phyloP scores from a whole-genome alignment of 2,797 vertebrate genomes.

The Clarias laeviceps region DNA sequence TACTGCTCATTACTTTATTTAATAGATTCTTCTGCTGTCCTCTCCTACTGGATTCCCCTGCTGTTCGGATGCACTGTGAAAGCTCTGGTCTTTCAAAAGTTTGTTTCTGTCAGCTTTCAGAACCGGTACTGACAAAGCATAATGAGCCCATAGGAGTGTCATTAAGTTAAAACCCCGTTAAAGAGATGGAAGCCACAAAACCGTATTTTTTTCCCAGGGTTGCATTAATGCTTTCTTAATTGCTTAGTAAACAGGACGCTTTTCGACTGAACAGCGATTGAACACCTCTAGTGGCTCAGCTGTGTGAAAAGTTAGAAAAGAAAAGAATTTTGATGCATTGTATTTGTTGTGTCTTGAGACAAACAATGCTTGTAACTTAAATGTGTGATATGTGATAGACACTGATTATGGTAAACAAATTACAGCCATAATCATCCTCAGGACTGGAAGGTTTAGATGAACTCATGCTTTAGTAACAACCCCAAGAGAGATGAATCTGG shows the following conservation, averaged over 20 bases:
- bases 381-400: neutral
- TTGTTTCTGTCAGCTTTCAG: neutral
- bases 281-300: neutral
- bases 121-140: neutral
- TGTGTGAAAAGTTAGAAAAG: neutral
- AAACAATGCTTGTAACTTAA: neutral
- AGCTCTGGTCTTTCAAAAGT: neutral
- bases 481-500: constrained; percentile 56
- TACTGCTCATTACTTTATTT: neutral
- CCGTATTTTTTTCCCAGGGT: too few species aligned
- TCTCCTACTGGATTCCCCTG: neutral
- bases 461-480: constrained; percentile 63
- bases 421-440: constrained; percentile 14
- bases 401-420: constrained; percentile 1
- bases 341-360: neutral
- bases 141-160: constrained; percentile 12
- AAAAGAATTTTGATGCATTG: neutral
- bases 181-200: neutral
- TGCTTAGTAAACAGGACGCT: neutral
- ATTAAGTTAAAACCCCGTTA: neutral
- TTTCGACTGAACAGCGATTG: neutral
- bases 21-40: neutral
- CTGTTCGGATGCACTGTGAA: neutral
- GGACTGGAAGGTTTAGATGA: constrained; percentile 48
- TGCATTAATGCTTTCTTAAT: neutral